Evolutionary conservation across 2,888 invertebrate species (phyloP), one percentile per base, ranked within the genome.

Genomic region (Melinaea menophilus): DNA sequence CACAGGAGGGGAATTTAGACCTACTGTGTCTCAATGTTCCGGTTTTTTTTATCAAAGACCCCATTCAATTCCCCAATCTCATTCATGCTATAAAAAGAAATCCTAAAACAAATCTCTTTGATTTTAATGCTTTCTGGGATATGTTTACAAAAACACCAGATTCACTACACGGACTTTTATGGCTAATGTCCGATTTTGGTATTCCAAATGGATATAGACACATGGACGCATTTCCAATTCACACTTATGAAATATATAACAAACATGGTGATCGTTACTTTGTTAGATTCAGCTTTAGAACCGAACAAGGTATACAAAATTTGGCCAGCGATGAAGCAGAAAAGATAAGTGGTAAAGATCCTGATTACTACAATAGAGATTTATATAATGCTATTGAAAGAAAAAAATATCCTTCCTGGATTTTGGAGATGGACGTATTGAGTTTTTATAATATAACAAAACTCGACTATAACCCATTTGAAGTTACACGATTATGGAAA

Each of bases 31-130:
- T 95, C 74, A 96, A 96, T 79, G 94, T 95, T 0, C 97, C 98
- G 9, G 94, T 97, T 56, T 97, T 96, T 88, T 95, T 96, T 80
- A 93, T 96, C 75, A 93, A 95, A 65, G 98, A 98, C 83, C 96
- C 98, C 0, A 84, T 94, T 5, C 82, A 95, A 54, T 98, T 98
- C 83, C 94, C 95, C 5, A 94, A 94, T 72, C 95, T 98, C 77
- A 94, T 96, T 71, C 98, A 97, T 80, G 95, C 96, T 0, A 96
- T 97, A 77, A 98, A 97, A 84, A 92, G 97, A 73, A 98, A 99
- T 82, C 98, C 98, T 0, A 94, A 91, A 55, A 95, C 96, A 0
- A 94, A 95, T 74, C 85, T 97, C n/a, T 95, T 95, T 84, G 98
- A 98, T 84, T 83, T 93, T 0, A 95, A 96, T 72, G 94, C 95